phyloP scores from a whole-genome alignment of 2,113 vertebrate species.

The Pituophis catenifer region DNA sequence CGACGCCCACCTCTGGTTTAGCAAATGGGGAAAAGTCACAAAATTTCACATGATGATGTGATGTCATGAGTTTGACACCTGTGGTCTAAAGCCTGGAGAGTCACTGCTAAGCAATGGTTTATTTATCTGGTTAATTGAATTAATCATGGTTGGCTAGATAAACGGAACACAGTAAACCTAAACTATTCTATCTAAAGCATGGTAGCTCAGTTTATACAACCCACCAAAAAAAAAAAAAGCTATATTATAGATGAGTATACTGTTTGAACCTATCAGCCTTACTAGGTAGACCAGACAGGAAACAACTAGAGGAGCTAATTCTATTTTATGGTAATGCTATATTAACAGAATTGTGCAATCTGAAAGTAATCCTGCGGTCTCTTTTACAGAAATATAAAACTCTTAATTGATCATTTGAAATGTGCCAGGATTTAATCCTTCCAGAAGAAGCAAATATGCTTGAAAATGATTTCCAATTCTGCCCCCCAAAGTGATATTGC shows the following conservation, averaged over 20 bases:
- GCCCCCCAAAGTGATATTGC: neutral
- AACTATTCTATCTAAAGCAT: neutral
- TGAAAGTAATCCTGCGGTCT: neutral
- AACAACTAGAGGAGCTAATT: neutral
- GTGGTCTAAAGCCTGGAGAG: neutral
- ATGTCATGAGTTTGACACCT: no score
- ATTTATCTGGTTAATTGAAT: neutral
- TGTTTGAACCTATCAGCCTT: neutral
- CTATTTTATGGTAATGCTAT: no score
- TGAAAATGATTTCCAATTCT: neutral
- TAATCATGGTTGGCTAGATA: neutral
- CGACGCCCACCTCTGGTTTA: no score
- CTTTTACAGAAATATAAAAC: neutral
- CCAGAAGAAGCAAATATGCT: neutral
- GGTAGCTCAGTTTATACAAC: neutral
- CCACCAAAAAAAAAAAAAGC: neutral
- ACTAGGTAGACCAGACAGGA: neutral
- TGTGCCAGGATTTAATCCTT: neutral
- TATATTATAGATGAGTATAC: neutral
- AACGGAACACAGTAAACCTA: no score
- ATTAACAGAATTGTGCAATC: neutral
- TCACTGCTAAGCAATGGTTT: neutral
- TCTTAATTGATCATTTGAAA: neutral
- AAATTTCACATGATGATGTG: no score
- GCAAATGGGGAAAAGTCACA: no score